Conservation (phyloP, 2,797 vertebrate genomes). For the Telmatherina bonti region DNA sequence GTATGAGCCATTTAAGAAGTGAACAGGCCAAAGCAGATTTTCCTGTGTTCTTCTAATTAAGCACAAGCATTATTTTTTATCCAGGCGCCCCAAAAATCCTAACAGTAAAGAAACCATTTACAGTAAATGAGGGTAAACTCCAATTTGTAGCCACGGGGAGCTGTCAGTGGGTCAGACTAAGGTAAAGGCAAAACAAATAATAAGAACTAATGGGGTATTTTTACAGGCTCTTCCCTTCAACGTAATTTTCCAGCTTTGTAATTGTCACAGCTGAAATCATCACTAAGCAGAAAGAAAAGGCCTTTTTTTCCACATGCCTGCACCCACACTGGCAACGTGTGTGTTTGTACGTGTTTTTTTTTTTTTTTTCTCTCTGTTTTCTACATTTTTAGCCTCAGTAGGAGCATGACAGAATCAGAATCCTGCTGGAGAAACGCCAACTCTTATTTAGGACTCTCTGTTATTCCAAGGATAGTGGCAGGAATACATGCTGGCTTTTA, state of each 20-base stretch:
- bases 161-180: conserved; percentile 30
- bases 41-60: conserved; percentile 48
- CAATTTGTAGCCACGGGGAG: conserved; percentile 23
- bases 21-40: conserved; percentile 34
- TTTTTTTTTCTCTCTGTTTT: conserved; percentile 25
- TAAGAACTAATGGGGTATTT: conserved; percentile 56
- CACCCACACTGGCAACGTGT: conserved; percentile 23
- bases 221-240: conserved; percentile 17
- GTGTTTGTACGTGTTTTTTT: conserved; percentile 10
- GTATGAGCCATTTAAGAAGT: conserved; percentile 23
- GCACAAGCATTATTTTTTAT: conserved; percentile 28
- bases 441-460: conserved; percentile 42
- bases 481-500: conserved; percentile 30
- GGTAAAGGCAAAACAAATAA: conserved; percentile 56
- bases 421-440: conserved; percentile 32
- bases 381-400: conserved; percentile 31
- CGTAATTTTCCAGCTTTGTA: conserved; percentile 49
- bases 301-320: conserved; percentile 26
- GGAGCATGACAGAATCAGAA: conserved; percentile 21
- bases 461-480: conserved; percentile 32
- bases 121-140: neutral
- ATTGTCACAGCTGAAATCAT: conserved; percentile 51
- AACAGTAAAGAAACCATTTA: conserved; percentile 36
- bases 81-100: neutral
- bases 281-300: conserved; percentile 33